Evolutionary conservation across 53 echinoderm and acorn worm genomes (phyloP).

Genomic region (Crossaster papposus): DNA sequence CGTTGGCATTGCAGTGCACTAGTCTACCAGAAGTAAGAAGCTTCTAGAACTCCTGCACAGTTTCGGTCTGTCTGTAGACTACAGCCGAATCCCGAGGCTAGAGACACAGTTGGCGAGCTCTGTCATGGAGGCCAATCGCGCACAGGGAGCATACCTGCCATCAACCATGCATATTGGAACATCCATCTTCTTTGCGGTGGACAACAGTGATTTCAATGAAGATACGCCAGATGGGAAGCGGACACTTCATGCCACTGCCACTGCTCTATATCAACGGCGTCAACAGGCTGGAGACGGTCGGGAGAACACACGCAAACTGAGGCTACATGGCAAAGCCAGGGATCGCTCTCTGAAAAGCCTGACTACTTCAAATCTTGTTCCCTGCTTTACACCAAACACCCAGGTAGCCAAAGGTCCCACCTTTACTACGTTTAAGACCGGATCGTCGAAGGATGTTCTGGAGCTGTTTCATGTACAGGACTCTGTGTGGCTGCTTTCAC

Average conservation of each 20-base stretch:
- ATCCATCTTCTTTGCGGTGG: slow-evolving; percentile 47
- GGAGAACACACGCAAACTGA: background rate
- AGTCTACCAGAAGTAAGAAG: slow-evolving; percentile 32
- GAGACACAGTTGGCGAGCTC: slow-evolving; percentile 35
- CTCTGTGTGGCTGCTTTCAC: slow-evolving; percentile 29
- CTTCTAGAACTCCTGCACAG: slow-evolving; percentile 24
- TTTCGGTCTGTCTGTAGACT: slow-evolving; percentile 42
- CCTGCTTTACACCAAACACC: slow-evolving; percentile 14
- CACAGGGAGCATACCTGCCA: slow-evolving; percentile 45
- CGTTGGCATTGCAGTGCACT: slow-evolving; percentile 38
- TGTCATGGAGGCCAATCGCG: slow-evolving; percentile 4
- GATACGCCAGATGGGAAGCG: slow-evolving; percentile 56
- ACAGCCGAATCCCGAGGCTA: slow-evolving; percentile 12
- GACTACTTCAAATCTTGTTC: background rate
- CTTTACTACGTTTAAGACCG: background rate
- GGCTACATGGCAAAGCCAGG: slow-evolving; percentile 14
- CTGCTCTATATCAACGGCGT: slow-evolving; percentile 1
- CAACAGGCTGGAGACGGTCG: background rate
- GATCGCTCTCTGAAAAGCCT: slow-evolving; percentile 7
- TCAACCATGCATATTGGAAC: slow-evolving; percentile 14
- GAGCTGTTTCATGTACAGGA: slow-evolving; percentile 8
- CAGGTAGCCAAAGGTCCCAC: slow-evolving; percentile 5
- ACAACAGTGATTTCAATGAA: slow-evolving; percentile 57
- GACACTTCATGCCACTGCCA: slow-evolving; percentile 46
- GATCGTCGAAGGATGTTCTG: slow-evolving; percentile 4